Conservation (phyloP, 1,140 invertebrate genomes). For the Melanaphis sacchari region DNA sequence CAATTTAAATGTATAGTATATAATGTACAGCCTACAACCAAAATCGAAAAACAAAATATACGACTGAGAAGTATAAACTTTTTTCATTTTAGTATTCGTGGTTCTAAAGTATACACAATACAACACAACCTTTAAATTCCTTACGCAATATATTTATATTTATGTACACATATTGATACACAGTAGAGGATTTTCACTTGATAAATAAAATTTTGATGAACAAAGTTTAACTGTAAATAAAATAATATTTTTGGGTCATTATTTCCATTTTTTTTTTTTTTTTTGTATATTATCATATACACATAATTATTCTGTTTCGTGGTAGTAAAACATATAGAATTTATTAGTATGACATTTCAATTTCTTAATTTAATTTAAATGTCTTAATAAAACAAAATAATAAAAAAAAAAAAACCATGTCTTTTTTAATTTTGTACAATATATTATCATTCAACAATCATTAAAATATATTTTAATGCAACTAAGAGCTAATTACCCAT, state of each 20-base stretch:
- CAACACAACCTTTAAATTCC: constrained; percentile 16
- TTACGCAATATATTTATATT: background rate
- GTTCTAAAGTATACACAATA: background rate
- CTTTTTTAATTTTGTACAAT: background rate
- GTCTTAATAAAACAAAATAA: too few species aligned
- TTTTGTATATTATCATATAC: background rate
- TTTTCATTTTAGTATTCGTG: constrained; percentile 28
- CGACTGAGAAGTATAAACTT: constrained; percentile 29
- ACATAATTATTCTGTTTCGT: background rate
- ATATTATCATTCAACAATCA: background rate
- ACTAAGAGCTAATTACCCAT: background rate
- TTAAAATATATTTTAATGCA: background rate
- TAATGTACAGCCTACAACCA: background rate
- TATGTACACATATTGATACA: background rate
- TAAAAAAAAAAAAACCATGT: background rate
- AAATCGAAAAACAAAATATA: constrained; percentile 47
- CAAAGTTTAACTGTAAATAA: background rate
- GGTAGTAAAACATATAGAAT: background rate
- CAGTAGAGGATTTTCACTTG: background rate
- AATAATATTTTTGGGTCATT: background rate
- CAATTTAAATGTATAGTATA: constrained; percentile 37
- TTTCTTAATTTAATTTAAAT: background rate
- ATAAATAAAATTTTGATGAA: background rate
- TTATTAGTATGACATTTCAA: background rate
- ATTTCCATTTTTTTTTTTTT: background rate